These are phyloP conservation scores for Genyomyrus donnyi DNA, from an alignment of 2,113 vertebrate species.

Conservation along the genomic window DNA sequence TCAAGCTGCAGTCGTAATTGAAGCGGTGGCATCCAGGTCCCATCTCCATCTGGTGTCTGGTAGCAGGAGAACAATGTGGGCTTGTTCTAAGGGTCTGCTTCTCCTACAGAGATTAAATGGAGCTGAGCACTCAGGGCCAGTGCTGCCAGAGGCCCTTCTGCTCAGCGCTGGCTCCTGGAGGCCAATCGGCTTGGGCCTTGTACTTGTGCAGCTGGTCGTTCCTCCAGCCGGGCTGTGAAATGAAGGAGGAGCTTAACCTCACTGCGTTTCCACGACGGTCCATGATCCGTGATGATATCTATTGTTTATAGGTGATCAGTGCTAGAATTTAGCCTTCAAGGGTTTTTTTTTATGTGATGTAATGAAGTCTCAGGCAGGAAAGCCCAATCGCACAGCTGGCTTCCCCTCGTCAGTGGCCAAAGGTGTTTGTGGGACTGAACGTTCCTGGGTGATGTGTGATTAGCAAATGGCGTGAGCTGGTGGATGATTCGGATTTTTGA, in stretches of 20 bases:
- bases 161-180: not conserved
- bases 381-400: not conserved
- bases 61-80: slow-evolving; percentile 56
- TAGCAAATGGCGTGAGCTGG: not conserved
- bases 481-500: not conserved
- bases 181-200: not conserved
- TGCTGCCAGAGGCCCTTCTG: not conserved
- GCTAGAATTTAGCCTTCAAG: not conserved
- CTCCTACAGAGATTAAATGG: not conserved
- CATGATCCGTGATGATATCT: not conserved
- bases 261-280: not conserved
- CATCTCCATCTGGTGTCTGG: slow-evolving; percentile 52
- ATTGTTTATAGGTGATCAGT: not conserved
- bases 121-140: not conserved
- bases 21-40: slow-evolving; percentile 43
- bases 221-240: not conserved
- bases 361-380: not conserved
- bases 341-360: not conserved
- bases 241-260: not conserved
- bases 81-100: slow-evolving; percentile 18
- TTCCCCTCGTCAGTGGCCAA: not conserved
- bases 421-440: not conserved
- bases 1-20: slow-evolving; percentile 5
- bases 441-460: not conserved
- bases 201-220: not conserved